Base-by-base conservation (phyloP, 2,888 invertebrate species). In the Acanthoscelides obtectus region DNA sequence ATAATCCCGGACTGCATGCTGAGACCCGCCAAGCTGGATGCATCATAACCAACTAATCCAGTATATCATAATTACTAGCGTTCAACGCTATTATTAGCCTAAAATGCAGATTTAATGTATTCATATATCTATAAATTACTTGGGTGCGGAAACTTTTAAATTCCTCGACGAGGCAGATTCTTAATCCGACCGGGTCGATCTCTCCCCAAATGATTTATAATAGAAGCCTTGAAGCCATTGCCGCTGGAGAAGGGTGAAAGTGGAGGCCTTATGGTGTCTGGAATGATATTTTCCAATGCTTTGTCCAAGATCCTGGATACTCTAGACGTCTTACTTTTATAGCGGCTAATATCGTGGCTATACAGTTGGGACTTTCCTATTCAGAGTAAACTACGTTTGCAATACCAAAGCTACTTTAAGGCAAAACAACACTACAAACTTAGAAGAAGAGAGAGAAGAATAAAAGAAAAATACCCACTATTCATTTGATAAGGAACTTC, bases 191-290 rank as follows among this genome's bases (percentile, higher is more conserved):
- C 12, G 22, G 22, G 22, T 21, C 67, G 67, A 45, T 12, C 5
- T 45, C 45, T 45, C 67, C 22, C 22, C 20, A 67, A 66, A 67
- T 67, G 20, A 67, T 67, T 67, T 67, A 67, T 67, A 67, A 67
- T 67, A 17, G 67, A 4, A 67, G 12, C 17, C 45, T 67, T 4
- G 67, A 4, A 67, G 12, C 17, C 45, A 45, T 3, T 1, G 17
- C 5, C 45, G 45, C 17, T 1, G 45, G 6, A 12, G 1, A 12
- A 45, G 45, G 17, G 17, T 45, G 17, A 4, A 17, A 45, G 45
- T 12, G 3, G 25, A 45, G 3, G 25, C 3, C 25, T 6, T 25
- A 25, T 12, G 45, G 45, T 6, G 5, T 12, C 45, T 6, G 17
- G 12, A 45, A n/a, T n/a, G n/a, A n/a, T n/a, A n/a, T n/a, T n/a